These are phyloP conservation scores for Abramis brama DNA, from an alignment of 2,113 vertebrate species.

Conservation along the genomic window DNA sequence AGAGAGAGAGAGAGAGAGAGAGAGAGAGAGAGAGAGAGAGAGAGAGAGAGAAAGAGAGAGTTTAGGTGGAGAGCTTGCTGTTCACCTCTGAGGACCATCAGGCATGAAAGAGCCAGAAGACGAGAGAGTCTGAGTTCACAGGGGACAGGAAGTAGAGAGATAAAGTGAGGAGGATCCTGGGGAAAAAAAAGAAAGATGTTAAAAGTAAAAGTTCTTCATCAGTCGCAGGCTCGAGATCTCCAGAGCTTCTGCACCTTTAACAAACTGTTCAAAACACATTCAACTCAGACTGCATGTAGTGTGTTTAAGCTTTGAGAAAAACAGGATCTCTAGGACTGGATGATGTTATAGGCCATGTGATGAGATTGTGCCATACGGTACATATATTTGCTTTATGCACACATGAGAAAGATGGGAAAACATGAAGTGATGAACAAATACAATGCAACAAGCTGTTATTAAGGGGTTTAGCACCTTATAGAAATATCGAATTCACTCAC, in stretches of 20 bases:
- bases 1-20: too few relatives aligned
- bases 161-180: slow-evolving; percentile 4
- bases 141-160: slow-evolving; percentile 7
- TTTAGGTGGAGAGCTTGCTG: slow-evolving; percentile 2
- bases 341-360: not conserved
- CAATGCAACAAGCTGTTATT: not conserved
- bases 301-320: slow-evolving; percentile 7
- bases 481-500: not conserved
- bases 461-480: not conserved
- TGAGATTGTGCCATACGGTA: not conserved
- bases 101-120: slow-evolving; percentile 10
- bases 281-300: not conserved
- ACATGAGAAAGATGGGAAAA: not conserved
- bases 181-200: not conserved
- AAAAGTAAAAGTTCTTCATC: not conserved
- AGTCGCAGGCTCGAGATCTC: not conserved
- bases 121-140: not conserved
- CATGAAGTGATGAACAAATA: not conserved
- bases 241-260: not conserved
- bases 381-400: not conserved
- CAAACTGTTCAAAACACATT: not conserved
- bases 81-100: slow-evolving; percentile 27
- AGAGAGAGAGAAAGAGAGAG: not conserved
- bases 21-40: not conserved
- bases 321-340: not conserved